Evolutionary conservation across 2,888 invertebrate genomes (phyloP), one percentile per base, ranked within the genome.

Genomic region (Callosobruchus maculatus): DNA sequence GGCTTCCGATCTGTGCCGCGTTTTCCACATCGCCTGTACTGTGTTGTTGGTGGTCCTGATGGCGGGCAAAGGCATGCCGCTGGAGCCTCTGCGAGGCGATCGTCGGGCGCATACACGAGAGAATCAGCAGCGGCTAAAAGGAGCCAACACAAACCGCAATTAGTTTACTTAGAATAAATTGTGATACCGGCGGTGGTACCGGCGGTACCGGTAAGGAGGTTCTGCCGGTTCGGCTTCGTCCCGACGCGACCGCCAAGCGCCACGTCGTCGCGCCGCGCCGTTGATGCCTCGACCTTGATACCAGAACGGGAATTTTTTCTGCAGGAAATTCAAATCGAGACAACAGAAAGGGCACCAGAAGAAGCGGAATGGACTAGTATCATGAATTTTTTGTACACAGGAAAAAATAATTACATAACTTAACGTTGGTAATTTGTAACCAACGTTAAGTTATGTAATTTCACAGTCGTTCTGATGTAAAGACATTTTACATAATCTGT

Each of bases 141-240:
- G 70, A 22, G 26, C 70, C 22, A 70, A 26, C 70, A 70, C 20
- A 70, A 70, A 78, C 78, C 72, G 82, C 80, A 82, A 82, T 82
- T 82, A 82, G 81, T 80, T 79, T 78, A 76, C 77, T 80, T 80
- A 78, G 79, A 81, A 81, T 81, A 80, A 81, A 81, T 78, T 77
- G 78, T 77, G 49, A 49, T 49, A 49, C 13, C 49, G 49, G 49
- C 49, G 49, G 49, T 49, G 49, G 49, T 49, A 49, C 49, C 49
- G 49, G 13, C 49, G 18, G 9, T 49, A 49, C 49, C 49, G 49
- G 13, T 18, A 13, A 5, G 49, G 49, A 49, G 49, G 3, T 49
- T 49, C 49, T 49, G 1, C 49, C 13, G 49, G 49, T 13, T 18
- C 9, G 49, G 49, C 13, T 18, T 18, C 3, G n/a, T n/a, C n/a